Base-by-base conservation (phyloP, 2,888 invertebrate genomes). In the Heliconius aoede region DNA sequence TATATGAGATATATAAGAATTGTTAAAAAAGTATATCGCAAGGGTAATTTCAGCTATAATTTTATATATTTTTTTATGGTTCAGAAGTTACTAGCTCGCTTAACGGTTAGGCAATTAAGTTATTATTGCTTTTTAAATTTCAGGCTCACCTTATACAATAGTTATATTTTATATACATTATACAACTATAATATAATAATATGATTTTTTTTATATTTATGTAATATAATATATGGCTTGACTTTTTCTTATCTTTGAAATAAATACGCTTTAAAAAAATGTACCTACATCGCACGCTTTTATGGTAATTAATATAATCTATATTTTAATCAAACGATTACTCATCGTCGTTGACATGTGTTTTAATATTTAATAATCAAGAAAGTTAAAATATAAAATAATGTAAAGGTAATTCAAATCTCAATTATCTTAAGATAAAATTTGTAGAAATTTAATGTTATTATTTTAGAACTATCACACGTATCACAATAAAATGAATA, bases 31-130 rank as follows among this genome's bases (percentile, higher is more conserved):
- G 81, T 81, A 86, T 85, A 86, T 84, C 83, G 86, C 84, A 85
- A 85, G 84, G 85, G 86, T 86, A 86, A 83, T 81, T 85, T 86
- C 83, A 87, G 87, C 86, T 87, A 89, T 84, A 86, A 83, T 82
- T 84, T 86, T 84, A 84, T 81, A 84, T 81, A 46, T 79, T 77
- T 28, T 60, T 79, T 80, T 80, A 78, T 76, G 80, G 74, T 82
- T 82, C 82, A 76, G 86, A 87, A 83, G 86, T 84, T 84, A 85
- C 85, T 81, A 82, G 80, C 80, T 74, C 72, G 71, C 62, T 69
- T 60, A 74, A 36, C 40, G 40, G 55, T 72, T 76, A 76, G 65
- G 64, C 76, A 76, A 62, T 76, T 72, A 24, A 51, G 30, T 76
- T 46, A 76, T 55, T 76, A 76, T 64, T 62, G 73, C 73, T 62